phyloP scores from a whole-genome alignment of 1,140 invertebrate genomes.

The Dreissena polymorpha region DNA sequence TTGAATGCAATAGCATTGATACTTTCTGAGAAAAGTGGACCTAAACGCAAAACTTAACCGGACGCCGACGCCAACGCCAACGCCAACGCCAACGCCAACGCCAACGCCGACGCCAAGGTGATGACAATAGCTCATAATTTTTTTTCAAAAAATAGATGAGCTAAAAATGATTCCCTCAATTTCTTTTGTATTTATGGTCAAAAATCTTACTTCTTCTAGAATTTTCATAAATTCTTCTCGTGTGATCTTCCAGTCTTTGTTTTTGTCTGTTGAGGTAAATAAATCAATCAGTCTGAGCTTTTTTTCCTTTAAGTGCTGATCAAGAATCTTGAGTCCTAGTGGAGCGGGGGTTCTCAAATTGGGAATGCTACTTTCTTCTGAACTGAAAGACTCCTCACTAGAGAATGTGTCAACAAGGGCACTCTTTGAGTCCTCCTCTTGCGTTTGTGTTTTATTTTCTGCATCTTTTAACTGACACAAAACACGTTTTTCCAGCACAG shows the following conservation, averaged over 20 bases:
- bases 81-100: no score
- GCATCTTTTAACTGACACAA: slow-evolving; percentile 56
- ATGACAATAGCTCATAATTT: no score
- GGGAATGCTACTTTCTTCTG: slow-evolving; percentile 53
- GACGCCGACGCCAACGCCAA: no score
- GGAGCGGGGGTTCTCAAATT: slow-evolving; percentile 70
- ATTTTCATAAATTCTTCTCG: slow-evolving; percentile 72
- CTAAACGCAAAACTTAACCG: no score
- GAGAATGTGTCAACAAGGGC: slow-evolving; percentile 30
- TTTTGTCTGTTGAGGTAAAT: slow-evolving; percentile 72
- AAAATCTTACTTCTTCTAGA: slow-evolving; percentile 66
- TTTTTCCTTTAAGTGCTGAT: slow-evolving; percentile 70
- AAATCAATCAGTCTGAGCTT: slow-evolving; percentile 75
- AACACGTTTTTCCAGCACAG: slow-evolving; percentile 72
- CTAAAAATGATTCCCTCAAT: background rate
- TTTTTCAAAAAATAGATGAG: no score
- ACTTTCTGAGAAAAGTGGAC: no score
- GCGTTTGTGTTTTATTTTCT: slow-evolving; percentile 17
- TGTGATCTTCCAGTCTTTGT: slow-evolving; percentile 75
- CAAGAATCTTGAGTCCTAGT: slow-evolving; percentile 69
- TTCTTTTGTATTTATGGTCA: no score
- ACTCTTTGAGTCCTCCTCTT: background rate
- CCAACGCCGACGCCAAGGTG: no score
- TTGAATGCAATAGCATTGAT: no score
- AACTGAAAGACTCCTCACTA: slow-evolving; percentile 34